These are phyloP conservation scores for Apostichopus californicus DNA, from an alignment of 35 echinoderm and acorn worm genomes.

Conservation along the genomic window DNA sequence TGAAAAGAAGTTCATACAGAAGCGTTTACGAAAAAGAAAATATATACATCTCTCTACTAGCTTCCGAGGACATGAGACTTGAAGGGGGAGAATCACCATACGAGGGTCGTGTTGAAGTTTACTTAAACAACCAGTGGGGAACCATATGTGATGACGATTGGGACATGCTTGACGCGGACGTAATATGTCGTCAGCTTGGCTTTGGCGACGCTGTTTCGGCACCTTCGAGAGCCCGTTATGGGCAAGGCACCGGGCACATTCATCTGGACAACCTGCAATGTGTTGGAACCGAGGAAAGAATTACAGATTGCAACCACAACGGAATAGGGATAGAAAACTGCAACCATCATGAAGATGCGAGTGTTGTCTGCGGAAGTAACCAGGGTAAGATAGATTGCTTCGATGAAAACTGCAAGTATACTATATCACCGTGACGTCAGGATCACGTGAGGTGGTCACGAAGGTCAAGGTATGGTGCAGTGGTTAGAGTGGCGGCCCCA, in stretches of 20 bases:
- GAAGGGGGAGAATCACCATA: slow-evolving; percentile 18
- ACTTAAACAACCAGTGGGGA: slow-evolving; percentile 53
- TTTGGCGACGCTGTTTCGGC: slow-evolving; percentile 5
- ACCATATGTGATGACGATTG: slow-evolving; percentile 52
- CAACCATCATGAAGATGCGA: slow-evolving; percentile 3
- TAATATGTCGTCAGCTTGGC: slow-evolving; percentile 71
- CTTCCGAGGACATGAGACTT: slow-evolving; percentile 20
- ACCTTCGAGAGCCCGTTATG: background rate
- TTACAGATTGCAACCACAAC: background rate
- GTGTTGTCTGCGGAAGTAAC: background rate
- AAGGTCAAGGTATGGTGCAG: too few species aligned
- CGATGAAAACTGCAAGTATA: too few species aligned
- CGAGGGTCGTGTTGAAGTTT: slow-evolving; percentile 62
- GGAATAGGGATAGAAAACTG: background rate
- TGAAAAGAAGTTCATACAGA: too few species aligned
- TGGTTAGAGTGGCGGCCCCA: too few species aligned
- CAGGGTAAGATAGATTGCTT: background rate
- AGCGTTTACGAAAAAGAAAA: too few species aligned
- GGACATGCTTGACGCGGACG: slow-evolving; percentile 63
- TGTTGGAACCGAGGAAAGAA: background rate
- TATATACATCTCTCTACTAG: background rate
- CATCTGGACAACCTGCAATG: slow-evolving; percentile 28
- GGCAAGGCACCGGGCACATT: slow-evolving; percentile 54
- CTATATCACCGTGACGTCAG: too few species aligned
- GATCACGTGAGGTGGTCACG: too few species aligned